These are phyloP conservation scores for Eumaeus atala DNA, from an alignment of 1,140 invertebrate species.

Conservation along the genomic window DNA sequence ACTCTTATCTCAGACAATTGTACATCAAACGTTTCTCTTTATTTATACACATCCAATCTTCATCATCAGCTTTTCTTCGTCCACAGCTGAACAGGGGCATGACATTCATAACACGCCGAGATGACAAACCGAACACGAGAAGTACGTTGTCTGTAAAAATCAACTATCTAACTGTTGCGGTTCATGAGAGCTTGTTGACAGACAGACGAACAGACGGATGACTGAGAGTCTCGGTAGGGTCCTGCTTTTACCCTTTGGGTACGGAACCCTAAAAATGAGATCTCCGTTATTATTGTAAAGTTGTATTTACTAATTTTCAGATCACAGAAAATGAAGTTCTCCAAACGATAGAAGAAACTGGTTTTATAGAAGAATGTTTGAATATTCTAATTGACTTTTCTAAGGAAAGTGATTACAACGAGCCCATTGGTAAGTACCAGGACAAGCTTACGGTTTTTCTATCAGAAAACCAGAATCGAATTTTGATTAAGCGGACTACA, in stretches of 20 bases:
- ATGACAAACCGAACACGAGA: too few species aligned
- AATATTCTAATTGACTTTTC: conserved; percentile 53
- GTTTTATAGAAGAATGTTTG: conserved; percentile 47
- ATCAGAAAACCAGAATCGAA: too few species aligned
- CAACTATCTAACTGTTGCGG: too few species aligned
- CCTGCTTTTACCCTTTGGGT: too few species aligned
- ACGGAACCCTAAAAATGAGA: background rate
- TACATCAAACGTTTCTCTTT: background rate
- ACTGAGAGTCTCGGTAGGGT: too few species aligned
- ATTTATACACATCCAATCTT: too few species aligned
- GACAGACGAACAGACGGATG: too few species aligned
- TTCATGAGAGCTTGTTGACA: too few species aligned
- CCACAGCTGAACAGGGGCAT: too few species aligned
- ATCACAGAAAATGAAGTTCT: conserved; percentile 43
- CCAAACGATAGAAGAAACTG: conserved; percentile 33
- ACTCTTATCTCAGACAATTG: background rate
- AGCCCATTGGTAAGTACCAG: conserved; percentile 40
- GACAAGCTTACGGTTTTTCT: background rate
- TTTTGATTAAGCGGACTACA: too few species aligned
- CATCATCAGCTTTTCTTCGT: background rate
- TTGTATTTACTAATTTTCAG: conserved; percentile 29
- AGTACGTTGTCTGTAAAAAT: too few species aligned
- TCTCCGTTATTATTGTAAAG: background rate
- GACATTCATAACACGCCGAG: too few species aligned
- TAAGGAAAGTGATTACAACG: conserved; percentile 37